These are phyloP conservation scores for Drosophila novamexicana DNA, from an alignment of 1,140 invertebrate genomes.

Conservation along the genomic window DNA sequence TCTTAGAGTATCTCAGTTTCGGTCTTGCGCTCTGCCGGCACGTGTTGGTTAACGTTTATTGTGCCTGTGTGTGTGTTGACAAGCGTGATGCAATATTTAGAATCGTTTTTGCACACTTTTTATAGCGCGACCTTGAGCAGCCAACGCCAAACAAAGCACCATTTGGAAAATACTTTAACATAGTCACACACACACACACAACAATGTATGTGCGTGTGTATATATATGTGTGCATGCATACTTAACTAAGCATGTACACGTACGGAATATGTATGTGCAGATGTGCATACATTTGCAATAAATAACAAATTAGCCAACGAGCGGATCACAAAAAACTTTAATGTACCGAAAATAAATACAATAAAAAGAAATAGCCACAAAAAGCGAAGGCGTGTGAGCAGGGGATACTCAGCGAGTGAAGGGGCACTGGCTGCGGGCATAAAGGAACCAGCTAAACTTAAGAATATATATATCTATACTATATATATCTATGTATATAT, in stretches of 20 bases:
- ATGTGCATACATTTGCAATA: slow-evolving; percentile 44
- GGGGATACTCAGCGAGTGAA: not conserved
- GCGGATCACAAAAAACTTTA: slow-evolving; percentile 12
- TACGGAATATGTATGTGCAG: slow-evolving; percentile 12
- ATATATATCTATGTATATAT: no score
- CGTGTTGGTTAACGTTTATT: not conserved
- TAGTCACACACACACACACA: not conserved
- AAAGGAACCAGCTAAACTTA: not conserved
- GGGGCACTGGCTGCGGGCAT: not conserved
- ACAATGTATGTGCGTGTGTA: not conserved
- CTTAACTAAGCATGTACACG: slow-evolving; percentile 11
- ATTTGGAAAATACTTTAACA: slow-evolving; percentile 55
- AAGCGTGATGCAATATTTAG: slow-evolving; percentile 73
- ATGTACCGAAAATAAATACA: slow-evolving; percentile 24
- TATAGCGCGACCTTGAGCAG: slow-evolving; percentile 60
- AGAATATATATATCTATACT: no score
- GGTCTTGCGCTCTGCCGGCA: not conserved
- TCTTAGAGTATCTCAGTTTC: slow-evolving; percentile 9
- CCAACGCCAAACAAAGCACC: slow-evolving; percentile 70
- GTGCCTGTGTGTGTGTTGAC: slow-evolving; percentile 5
- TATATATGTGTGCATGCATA: not conserved
- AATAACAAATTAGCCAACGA: slow-evolving; percentile 52
- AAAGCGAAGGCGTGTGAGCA: not conserved
- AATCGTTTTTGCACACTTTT: slow-evolving; percentile 56
- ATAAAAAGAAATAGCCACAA: slow-evolving; percentile 1